Base-by-base conservation (phyloP, 1,140 invertebrate genomes). In the Achroia grisella region DNA sequence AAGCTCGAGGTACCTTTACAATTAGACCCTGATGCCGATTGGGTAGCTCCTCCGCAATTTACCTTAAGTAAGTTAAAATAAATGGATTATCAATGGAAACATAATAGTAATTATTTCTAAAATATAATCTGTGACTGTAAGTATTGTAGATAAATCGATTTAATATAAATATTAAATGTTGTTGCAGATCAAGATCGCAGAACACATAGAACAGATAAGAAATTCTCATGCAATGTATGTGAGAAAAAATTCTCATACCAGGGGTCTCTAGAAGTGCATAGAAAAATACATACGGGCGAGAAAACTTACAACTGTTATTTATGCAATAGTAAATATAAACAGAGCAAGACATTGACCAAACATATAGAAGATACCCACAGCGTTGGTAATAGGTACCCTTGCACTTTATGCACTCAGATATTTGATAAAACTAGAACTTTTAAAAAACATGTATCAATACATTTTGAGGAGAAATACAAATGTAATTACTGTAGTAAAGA, bases 271-370 rank as follows among this genome's bases (percentile, higher is more conserved):
- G 76, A 82, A 33, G 62, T 73, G 1, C 78, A 82, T 33, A 76
- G 68, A 63, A 61, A 65, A 14, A 49, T 54, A 2, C 80, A 84
- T 41, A 72, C 42, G 4, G 71, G 65, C 0, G 67, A 72, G 63
- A 94, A 93, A 53, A 62, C 56, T 1, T 65, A 68, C 27, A 44
- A 45, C 0, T 84, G 80, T 41, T 46, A 53, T 1, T 40, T 84
- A 8, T 84, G 80, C 43, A 49, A 71, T n/a, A 53, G 48, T 0
- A 66, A 49, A 37, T 71, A 60, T 27, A 46, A 44, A 1, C 46
- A 66, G 6, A 78, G 78, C 36, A 78, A 75, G 28, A 74, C 74
- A 36, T 30, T 81, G 1, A 77, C 70, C 0, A 66, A 62, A 40
- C 80, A 84, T 32, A 76, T 81, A 44, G 39, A 31, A 1, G 39